Evolutionary conservation across 92 coral and sea anemone species (phyloP).

Genomic region (Porites divaricata): DNA sequence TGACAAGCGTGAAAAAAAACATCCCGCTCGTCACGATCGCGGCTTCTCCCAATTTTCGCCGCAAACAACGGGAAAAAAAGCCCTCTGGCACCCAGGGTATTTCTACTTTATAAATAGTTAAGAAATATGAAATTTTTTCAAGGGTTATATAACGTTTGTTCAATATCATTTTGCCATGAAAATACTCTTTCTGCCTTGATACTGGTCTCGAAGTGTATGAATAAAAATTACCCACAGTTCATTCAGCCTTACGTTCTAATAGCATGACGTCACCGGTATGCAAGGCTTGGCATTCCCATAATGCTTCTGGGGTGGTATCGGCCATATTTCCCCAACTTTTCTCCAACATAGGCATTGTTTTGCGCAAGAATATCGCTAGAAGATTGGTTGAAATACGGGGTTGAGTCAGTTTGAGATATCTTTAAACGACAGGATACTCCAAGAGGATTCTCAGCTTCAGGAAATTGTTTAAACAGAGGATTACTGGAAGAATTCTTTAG

Average conservation of each 20-base stretch:
- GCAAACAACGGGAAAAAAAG: neutral
- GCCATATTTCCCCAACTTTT: conserved; percentile 74
- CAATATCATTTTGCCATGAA: neutral
- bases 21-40: too few relatives aligned
- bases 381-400: conserved; percentile 73
- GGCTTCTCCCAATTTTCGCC: neutral
- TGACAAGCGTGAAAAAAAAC: too few relatives aligned
- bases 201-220: neutral
- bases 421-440: conserved; percentile 60
- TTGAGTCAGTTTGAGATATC: conserved; percentile 67
- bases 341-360: conserved; percentile 78
- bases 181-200: neutral
- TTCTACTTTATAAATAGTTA: too few relatives aligned
- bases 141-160: too few relatives aligned
- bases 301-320: conserved; percentile 61
- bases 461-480: conserved; percentile 46
- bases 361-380: conserved; percentile 71
- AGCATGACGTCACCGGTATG: conserved; percentile 90
- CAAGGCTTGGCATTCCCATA: conserved; percentile 94
- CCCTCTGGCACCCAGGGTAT: too few relatives aligned
- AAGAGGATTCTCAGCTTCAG: conserved; percentile 47
- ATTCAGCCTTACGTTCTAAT: conserved; percentile 5
- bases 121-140: too few relatives aligned
- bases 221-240: conserved; percentile 59
- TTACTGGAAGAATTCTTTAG: conserved; percentile 45